These are phyloP conservation scores for Drosophila sechellia DNA, from an alignment of 1,140 invertebrate genomes.

Conservation along the genomic window DNA sequence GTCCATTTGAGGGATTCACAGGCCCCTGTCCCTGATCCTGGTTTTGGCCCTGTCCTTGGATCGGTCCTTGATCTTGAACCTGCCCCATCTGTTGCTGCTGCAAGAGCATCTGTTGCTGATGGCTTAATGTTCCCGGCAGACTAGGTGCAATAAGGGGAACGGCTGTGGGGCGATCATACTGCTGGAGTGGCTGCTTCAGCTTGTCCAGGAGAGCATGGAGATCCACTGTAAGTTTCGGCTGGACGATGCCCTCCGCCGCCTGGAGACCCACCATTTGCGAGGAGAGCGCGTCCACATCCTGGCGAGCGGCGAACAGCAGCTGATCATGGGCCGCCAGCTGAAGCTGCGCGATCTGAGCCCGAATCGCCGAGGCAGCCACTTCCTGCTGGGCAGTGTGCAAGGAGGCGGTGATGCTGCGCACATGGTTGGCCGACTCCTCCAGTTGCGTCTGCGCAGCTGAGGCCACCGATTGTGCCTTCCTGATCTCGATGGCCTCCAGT, in stretches of 20 bases:
- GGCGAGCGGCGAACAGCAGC: slow-evolving; percentile 77
- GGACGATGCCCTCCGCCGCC: slow-evolving; percentile 79
- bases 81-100: slow-evolving; percentile 6
- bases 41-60: neutral
- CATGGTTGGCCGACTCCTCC: slow-evolving; percentile 78
- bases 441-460: slow-evolving; percentile 64
- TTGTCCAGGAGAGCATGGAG: slow-evolving; percentile 68
- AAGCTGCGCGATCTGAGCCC: slow-evolving; percentile 79
- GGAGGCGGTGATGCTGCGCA: slow-evolving; percentile 74
- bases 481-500: slow-evolving; percentile 78
- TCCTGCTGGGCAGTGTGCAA: slow-evolving; percentile 81
- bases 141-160: slow-evolving; percentile 53
- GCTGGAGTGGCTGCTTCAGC: slow-evolving; percentile 71
- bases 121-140: slow-evolving; percentile 6
- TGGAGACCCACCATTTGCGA: slow-evolving; percentile 82
- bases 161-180: slow-evolving; percentile 64
- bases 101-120: slow-evolving; percentile 1
- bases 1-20: neutral
- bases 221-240: slow-evolving; percentile 72
- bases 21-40: neutral
- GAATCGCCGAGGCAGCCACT: slow-evolving; percentile 75
- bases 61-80: neutral
- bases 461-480: slow-evolving; percentile 76
- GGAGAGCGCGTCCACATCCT: slow-evolving; percentile 79
- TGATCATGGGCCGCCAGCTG: slow-evolving; percentile 83